These are phyloP conservation scores for Corythornis cristatus DNA, from an alignment of 2,113 vertebrate genomes.

Conservation along the genomic window DNA sequence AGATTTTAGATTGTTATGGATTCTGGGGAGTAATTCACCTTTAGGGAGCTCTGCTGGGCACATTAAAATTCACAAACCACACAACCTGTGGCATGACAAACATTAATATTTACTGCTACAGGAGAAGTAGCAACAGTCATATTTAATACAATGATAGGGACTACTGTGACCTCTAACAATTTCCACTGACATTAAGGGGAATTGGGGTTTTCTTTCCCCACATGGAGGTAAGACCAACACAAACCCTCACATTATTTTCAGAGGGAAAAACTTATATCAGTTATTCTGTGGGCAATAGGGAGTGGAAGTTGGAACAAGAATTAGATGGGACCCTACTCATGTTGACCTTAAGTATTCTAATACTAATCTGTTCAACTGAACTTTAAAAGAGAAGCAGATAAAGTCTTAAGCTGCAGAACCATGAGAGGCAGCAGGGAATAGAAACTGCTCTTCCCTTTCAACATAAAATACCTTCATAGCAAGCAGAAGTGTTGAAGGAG, in stretches of 20 bases:
- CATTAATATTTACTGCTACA: neutral
- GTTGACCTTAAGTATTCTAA: neutral
- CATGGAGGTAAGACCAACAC: neutral
- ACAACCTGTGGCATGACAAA: neutral
- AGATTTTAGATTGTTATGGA: neutral
- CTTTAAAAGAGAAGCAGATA: neutral
- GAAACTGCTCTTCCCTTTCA: neutral
- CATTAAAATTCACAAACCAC: neutral
- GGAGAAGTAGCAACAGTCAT: neutral
- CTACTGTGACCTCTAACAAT: neutral
- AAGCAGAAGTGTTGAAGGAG: neutral
- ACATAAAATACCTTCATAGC: neutral
- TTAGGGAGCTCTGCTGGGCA: neutral
- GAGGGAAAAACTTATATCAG: neutral
- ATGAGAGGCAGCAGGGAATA: neutral
- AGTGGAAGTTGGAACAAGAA: neutral
- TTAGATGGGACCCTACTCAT: neutral
- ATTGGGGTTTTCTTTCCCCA: neutral
- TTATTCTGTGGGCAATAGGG: rapidly evolving
- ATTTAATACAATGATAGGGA: neutral
- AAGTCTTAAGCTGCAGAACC: neutral
- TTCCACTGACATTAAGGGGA: neutral
- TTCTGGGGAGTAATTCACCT: neutral
- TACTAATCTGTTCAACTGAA: neutral
- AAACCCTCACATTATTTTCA: neutral